A percentile compares a stretch with the other conserved stretches of the same genome.
Conservation (phyloP, 1,140 invertebrate genomes). For the Trissolcus basalis region DNA sequence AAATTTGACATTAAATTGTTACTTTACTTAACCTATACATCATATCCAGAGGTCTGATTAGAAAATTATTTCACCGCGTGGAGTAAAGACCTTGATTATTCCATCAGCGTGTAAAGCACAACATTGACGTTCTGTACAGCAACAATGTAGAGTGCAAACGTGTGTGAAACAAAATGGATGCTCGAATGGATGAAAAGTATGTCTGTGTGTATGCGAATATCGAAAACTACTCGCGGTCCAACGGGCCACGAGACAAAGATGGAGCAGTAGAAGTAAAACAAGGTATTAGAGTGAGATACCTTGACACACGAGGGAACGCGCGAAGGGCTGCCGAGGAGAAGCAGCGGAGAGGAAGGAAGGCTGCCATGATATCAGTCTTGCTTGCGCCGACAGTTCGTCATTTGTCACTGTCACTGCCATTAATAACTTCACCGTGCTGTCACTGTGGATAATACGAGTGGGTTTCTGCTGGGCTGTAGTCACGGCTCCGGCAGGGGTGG, state of each 20-base stretch:
- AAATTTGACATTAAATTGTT: no score
- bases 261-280: conserved; percentile 20
- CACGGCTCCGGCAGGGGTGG: conserved; percentile 69
- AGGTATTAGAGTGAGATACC: conserved; percentile 43
- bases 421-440: conserved; percentile 77
- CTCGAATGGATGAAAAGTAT: conserved; percentile 2
- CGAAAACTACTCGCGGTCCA: conserved; percentile 48
- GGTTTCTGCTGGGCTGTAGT: conserved; percentile 69
- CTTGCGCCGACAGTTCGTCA: conserved; percentile 77
- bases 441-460: conserved; percentile 77
- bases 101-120: no score
- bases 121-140: neutral
- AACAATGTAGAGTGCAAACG: no score
- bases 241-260: conserved; percentile 36
- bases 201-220: conserved; percentile 36
- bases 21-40: no score
- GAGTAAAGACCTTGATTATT: no score
- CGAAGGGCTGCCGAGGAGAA: conserved; percentile 57
- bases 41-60: no score
- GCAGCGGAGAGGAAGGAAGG: conserved; percentile 70
- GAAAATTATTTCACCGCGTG: no score
- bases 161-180: no score
- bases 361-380: conserved; percentile 77
- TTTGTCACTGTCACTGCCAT: conserved; percentile 77
- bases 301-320: conserved; percentile 54